Conservation (phyloP, 2,888 invertebrate species). For the Eupelmus urozonus region DNA sequence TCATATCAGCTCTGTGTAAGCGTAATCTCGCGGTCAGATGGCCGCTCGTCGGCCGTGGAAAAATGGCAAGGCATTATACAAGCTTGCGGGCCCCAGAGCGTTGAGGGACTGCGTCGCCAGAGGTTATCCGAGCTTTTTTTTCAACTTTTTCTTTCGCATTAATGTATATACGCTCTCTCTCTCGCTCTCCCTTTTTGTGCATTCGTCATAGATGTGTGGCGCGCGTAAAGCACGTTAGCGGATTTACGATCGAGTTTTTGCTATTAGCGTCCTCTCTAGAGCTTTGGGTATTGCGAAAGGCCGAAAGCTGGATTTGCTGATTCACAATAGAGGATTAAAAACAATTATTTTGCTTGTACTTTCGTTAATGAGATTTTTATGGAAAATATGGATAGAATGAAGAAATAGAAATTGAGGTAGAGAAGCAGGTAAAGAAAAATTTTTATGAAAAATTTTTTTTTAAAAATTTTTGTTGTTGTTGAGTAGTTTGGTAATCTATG, state of each 20-base stretch:
- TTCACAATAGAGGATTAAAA: not conserved
- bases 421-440: too few relatives aligned
- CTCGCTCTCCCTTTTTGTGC: not conserved
- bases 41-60: not conserved
- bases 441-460: too few relatives aligned
- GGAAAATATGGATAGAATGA: too few relatives aligned
- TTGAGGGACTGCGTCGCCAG: too few relatives aligned
- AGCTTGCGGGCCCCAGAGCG: not conserved
- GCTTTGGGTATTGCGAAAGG: not conserved
- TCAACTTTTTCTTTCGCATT: too few relatives aligned
- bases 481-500: too few relatives aligned
- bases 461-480: too few relatives aligned
- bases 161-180: not conserved
- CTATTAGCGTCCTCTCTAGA: not conserved
- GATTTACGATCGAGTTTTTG: constrained; percentile 43
- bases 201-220: constrained; percentile 19
- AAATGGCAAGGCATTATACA: constrained; percentile 30
- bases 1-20: not conserved
- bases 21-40: constrained; percentile 6
- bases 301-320: not conserved
- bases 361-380: too few relatives aligned
- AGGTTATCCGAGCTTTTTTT: too few relatives aligned
- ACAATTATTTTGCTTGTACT: not conserved
- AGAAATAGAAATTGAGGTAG: too few relatives aligned
- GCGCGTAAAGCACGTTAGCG: constrained; percentile 16